Evolutionary conservation across 1,140 invertebrate genomes (phyloP).

Genomic region (Trichonephila clavata): DNA sequence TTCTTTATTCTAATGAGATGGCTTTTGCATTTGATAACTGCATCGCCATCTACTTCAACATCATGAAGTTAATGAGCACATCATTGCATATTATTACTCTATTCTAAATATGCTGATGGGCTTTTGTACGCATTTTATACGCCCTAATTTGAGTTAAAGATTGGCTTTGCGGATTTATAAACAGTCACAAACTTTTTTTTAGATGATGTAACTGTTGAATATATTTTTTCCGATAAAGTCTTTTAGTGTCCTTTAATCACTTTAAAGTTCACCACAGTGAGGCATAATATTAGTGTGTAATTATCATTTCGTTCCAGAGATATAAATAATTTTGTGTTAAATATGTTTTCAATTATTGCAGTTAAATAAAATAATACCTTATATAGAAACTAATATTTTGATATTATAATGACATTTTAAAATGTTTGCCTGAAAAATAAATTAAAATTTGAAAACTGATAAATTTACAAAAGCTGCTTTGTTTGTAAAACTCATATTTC

Average conservation of each 20-base stretch:
- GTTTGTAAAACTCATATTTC: no score
- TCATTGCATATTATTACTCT: background rate
- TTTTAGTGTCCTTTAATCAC: background rate
- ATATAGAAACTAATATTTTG: no score
- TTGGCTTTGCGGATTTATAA: background rate
- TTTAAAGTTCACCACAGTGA: no score
- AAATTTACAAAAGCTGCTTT: no score
- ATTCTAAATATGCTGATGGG: background rate
- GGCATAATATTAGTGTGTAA: no score
- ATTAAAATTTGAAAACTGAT: no score
- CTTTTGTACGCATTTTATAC: background rate
- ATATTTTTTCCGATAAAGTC: background rate
- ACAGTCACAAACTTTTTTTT: background rate
- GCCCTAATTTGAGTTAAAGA: conserved; percentile 15
- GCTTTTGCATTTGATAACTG: conserved; percentile 14
- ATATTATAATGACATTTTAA: no score
- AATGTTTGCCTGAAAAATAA: no score
- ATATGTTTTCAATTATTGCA: no score
- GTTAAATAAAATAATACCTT: no score
- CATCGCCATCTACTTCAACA: background rate
- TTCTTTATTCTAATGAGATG: conserved; percentile 40
- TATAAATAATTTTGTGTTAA: no score
- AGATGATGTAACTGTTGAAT: background rate
- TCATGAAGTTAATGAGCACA: background rate
- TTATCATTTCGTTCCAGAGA: no score